Conservation (phyloP, 2,797 vertebrate species). For the Poeciliopsis gracilis region DNA sequence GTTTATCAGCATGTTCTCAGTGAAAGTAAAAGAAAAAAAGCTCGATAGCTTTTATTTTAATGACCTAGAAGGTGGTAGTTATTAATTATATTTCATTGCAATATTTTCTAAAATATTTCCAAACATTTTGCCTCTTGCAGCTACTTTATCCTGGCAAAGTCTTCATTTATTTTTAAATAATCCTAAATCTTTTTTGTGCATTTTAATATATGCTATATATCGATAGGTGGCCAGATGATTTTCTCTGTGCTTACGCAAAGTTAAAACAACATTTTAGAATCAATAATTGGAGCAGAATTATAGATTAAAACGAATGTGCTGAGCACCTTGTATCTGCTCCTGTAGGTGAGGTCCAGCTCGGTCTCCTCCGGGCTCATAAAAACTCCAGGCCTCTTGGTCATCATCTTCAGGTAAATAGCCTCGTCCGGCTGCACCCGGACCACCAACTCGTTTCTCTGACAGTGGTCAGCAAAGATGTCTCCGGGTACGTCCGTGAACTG, state of each 20-base stretch:
- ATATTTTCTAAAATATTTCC: background rate
- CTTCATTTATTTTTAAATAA: background rate
- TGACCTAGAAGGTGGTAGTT: background rate
- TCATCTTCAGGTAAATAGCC: slow-evolving; percentile 90
- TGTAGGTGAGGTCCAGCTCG: slow-evolving; percentile 92
- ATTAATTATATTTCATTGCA: background rate
- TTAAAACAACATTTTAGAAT: background rate
- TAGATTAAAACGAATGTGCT: background rate
- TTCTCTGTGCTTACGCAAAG: background rate
- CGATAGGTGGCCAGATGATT: too few species aligned
- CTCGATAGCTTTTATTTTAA: background rate
- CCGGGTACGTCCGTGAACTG: slow-evolving; percentile 88
- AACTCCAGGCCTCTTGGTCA: slow-evolving; percentile 89
- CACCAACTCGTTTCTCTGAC: slow-evolving; percentile 89
- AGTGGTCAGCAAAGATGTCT: slow-evolving; percentile 83
- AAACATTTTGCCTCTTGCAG: background rate
- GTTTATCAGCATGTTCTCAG: background rate
- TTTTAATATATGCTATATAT: background rate
- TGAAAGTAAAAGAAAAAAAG: background rate
- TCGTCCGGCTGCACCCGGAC: slow-evolving; percentile 88
- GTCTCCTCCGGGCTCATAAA: slow-evolving; percentile 88
- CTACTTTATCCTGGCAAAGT: background rate
- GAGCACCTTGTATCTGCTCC: slow-evolving; percentile 89
- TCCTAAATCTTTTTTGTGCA: background rate
- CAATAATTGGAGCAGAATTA: background rate